phyloP scores from a whole-genome alignment of 1,140 invertebrate genomes.

The Hormaphis cornu region DNA sequence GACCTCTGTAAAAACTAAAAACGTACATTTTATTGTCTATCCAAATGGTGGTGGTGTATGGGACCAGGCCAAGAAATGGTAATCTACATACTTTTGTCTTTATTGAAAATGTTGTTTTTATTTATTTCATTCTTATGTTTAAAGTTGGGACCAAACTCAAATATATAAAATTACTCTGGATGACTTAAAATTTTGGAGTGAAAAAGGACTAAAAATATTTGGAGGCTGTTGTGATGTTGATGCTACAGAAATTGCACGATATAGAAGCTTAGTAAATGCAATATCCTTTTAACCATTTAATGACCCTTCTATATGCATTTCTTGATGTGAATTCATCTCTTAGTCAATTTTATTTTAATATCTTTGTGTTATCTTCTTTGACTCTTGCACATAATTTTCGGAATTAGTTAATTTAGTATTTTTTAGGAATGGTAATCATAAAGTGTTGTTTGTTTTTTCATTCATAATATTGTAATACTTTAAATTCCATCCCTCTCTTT shows the following conservation, averaged over 20 bases:
- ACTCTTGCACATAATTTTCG: too few species aligned
- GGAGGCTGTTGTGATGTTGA: slow-evolving; percentile 1
- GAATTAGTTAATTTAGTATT: too few species aligned
- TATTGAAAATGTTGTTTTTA: not conserved
- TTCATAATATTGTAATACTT: too few species aligned
- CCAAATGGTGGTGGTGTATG: slow-evolving; percentile 58
- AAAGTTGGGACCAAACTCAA: not conserved
- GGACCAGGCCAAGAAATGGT: slow-evolving; percentile 33
- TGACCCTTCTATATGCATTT: too few species aligned
- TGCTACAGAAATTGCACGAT: not conserved
- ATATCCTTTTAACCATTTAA: not conserved
- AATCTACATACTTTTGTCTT: not conserved
- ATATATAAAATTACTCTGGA: not conserved
- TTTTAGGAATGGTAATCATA: too few species aligned
- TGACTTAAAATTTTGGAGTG: not conserved
- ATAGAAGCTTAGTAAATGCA: not conserved
- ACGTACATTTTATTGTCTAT: slow-evolving; percentile 57
- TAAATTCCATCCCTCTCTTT: too few species aligned
- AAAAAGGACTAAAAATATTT: slow-evolving; percentile 7
- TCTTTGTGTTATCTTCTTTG: too few species aligned
- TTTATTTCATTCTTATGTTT: not conserved
- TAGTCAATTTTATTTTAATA: too few species aligned
- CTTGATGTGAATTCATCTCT: too few species aligned
- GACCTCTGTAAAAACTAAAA: slow-evolving; percentile 43
- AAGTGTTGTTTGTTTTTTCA: too few species aligned